Base-by-base conservation (phyloP, 2,113 vertebrate species). In the Enhydra lutris region DNA sequence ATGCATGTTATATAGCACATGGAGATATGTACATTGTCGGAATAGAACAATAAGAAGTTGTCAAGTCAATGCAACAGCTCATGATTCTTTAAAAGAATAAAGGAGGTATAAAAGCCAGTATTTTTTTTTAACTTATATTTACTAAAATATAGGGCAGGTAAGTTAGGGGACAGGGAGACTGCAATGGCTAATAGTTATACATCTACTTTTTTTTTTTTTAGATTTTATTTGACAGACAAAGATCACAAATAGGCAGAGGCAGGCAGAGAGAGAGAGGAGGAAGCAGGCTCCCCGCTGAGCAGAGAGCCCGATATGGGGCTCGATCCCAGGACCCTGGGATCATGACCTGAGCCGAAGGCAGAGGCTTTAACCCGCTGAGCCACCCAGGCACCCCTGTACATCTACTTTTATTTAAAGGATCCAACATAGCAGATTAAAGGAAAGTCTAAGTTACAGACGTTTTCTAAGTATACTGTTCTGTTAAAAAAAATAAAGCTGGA, bases 331-430 rank as follows among this genome's bases (percentile, higher is more conserved):
- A 52, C 15, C 50, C 50, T 52, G 50, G 50, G 50, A 52, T 52
- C 14, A 17, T 52, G 14, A 52, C 50, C 50, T 52, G 50, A 52
- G 15, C 50, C 15, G 14, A 52, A 52, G 50, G 4, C 50, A 52
- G 50, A 52, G 15, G 50, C 50, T 52, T 52, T 17, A 52, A 52
- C 50, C 50, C 50, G 15, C 15, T 52, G 50, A 52, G 50, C 50
- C 50, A 17, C 50, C 50, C 15, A 52, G 50, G 50, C 1, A 15
- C 50, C 50, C 50, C 50, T 96, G 89, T 81, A 91, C 8, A 71
- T 4, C n/a, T 85, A 89, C 45, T 92, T 95, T 87, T 69, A 96
- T 80, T 95, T 97, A 87, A 92, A 92, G 69, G 89, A 78, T 42
- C 29, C 50, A 88, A 74, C 61, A 69, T 73, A 92, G 57, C 24